Evolutionary conservation across 1,140 invertebrate species (phyloP).

Genomic region (Euschistus heros): DNA sequence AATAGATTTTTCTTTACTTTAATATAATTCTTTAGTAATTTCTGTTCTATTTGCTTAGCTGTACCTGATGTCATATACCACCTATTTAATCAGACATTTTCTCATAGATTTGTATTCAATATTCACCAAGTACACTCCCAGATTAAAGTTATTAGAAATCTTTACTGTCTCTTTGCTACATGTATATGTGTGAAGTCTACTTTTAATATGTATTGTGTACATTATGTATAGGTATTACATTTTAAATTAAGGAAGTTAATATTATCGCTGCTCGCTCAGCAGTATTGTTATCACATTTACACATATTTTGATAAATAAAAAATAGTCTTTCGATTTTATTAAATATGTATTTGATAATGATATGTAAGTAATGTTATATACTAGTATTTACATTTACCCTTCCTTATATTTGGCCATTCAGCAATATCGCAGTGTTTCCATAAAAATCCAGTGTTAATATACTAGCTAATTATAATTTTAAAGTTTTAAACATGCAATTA

Average conservation of each 20-base stretch:
- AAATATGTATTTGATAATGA: slow-evolving; percentile 7
- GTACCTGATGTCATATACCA: too few species aligned
- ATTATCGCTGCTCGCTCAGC: background rate
- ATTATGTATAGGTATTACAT: background rate
- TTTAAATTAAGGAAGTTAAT: slow-evolving; percentile 1
- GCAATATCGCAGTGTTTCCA: background rate
- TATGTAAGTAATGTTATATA: background rate
- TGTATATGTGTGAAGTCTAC: background rate
- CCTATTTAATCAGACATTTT: too few species aligned
- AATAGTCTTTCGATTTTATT: background rate
- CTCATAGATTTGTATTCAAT: background rate
- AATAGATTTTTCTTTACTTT: too few species aligned
- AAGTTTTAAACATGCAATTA: background rate
- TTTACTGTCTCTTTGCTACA: background rate
- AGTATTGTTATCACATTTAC: slow-evolving; percentile 6
- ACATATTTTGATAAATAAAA: slow-evolving; percentile 9
- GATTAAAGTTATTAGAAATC: background rate
- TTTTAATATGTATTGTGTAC: slow-evolving; percentile 1
- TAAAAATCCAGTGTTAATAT: background rate
- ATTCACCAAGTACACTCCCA: background rate
- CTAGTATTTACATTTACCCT: background rate
- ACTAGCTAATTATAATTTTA: background rate
- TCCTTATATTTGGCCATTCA: background rate
- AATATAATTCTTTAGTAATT: too few species aligned
- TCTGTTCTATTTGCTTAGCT: too few species aligned